These are phyloP conservation scores for Yponomeuta malinellus DNA, from an alignment of 2,888 invertebrate genomes.

Conservation along the genomic window DNA sequence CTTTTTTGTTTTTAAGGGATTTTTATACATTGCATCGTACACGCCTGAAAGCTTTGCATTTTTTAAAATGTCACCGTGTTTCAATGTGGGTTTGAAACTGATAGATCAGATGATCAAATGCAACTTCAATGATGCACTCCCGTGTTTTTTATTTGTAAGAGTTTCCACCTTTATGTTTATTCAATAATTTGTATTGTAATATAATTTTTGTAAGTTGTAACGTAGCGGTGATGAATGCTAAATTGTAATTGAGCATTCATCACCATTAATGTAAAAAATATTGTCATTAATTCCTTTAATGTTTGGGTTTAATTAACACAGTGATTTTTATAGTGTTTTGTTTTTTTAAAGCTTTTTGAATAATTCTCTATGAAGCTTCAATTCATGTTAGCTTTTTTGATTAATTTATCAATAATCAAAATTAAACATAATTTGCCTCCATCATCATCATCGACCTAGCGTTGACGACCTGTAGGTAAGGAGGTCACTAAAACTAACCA, in stretches of 20 bases:
- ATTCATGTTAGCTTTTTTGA: constrained; percentile 1
- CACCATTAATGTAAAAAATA: background rate
- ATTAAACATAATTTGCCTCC: background rate
- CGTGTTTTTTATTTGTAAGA: background rate
- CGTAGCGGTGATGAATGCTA: background rate
- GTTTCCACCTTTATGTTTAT: background rate
- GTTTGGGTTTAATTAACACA: constrained; percentile 22
- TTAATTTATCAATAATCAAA: background rate
- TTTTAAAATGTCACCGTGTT: constrained; percentile 48
- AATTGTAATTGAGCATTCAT: background rate
- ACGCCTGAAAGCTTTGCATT: constrained; percentile 74
- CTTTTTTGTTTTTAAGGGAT: background rate
- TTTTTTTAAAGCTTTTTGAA: constrained; percentile 4
- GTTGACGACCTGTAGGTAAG: background rate
- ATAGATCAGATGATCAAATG: background rate
- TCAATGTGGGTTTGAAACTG: constrained; percentile 32
- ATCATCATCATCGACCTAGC: constrained; percentile 4
- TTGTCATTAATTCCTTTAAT: constrained; percentile 18
- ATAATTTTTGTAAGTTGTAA: background rate
- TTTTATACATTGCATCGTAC: constrained; percentile 32
- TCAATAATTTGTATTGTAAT: too few relatives aligned
- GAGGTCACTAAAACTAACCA: background rate
- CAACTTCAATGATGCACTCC: background rate
- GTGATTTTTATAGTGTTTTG: constrained; percentile 1
- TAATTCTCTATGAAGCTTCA: background rate